phyloP scores from a whole-genome alignment of 2,888 invertebrate genomes.

The Exocentrus adspersus region DNA sequence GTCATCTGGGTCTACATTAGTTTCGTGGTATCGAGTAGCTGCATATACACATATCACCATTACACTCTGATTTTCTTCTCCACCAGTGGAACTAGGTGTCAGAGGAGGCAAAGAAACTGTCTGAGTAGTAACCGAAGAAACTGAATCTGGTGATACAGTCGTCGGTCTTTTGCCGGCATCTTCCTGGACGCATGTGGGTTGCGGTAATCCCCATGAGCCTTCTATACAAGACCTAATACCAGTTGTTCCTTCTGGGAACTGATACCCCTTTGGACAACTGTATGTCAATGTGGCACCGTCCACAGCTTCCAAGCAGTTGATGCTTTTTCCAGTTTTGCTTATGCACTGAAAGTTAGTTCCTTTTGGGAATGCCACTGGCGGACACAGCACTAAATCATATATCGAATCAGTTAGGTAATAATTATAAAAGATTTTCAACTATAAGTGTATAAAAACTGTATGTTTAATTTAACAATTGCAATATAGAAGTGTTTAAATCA shows the following conservation, averaged over 20 bases:
- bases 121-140: neutral
- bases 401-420: no score
- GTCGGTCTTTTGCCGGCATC: neutral
- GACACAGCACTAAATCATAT: neutral
- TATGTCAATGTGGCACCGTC: neutral
- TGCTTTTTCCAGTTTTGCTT: neutral
- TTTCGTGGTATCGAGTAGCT: neutral
- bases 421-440: no score
- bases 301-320: neutral
- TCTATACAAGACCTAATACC: neutral
- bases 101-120: neutral
- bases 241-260: neutral
- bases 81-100: neutral
- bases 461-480: no score
- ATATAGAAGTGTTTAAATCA: no score
- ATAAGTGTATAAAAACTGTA: no score
- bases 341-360: neutral
- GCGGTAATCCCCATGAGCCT: neutral
- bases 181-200: neutral
- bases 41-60: neutral
- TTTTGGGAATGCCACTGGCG: neutral
- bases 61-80: neutral
- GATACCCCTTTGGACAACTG: neutral
- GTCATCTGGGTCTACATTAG: slow-evolving; percentile 13
- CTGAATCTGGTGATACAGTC: neutral